A percentile compares a stretch with the other conserved stretches of the same genome.
Conservation (phyloP, 2,888 invertebrate genomes). For the Oxycera nigricornis region DNA sequence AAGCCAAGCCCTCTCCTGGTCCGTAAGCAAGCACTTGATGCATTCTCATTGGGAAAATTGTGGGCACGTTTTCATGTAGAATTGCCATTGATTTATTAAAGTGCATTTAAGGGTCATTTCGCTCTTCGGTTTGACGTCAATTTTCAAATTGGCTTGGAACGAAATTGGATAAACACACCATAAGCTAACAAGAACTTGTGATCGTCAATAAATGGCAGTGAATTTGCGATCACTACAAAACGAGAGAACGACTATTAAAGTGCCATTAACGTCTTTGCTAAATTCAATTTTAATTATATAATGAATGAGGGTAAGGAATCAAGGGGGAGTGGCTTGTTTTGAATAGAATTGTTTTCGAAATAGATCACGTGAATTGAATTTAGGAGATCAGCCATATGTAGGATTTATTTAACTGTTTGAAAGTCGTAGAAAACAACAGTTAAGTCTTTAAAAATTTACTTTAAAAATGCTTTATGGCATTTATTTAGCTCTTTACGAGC, state of each 20-base stretch:
- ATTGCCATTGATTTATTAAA: no score
- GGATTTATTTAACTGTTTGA: not conserved
- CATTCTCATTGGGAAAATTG: no score
- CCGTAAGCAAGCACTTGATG: not conserved
- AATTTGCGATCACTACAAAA: constrained; percentile 31
- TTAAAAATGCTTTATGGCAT: not conserved
- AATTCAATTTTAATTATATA: not conserved
- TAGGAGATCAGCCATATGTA: not conserved
- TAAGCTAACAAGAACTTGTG: no score
- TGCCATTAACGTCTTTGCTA: constrained; percentile 6
- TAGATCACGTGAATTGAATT: not conserved
- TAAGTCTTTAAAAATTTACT: no score
- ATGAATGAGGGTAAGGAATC: not conserved
- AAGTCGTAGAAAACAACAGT: no score
- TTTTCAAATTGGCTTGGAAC: not conserved
- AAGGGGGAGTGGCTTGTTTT: not conserved
- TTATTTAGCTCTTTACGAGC: not conserved
- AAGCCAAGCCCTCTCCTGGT: constrained; percentile 5
- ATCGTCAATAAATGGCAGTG: constrained; percentile 19
- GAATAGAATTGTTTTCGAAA: not conserved
- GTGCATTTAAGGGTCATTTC: not conserved
- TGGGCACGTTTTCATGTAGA: no score
- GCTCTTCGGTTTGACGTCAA: constrained; percentile 13
- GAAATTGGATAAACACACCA: no score
- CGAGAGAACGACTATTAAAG: not conserved